These are phyloP conservation scores for Lepidurus apus DNA, from an alignment of 1,140 invertebrate species.

Conservation along the genomic window DNA sequence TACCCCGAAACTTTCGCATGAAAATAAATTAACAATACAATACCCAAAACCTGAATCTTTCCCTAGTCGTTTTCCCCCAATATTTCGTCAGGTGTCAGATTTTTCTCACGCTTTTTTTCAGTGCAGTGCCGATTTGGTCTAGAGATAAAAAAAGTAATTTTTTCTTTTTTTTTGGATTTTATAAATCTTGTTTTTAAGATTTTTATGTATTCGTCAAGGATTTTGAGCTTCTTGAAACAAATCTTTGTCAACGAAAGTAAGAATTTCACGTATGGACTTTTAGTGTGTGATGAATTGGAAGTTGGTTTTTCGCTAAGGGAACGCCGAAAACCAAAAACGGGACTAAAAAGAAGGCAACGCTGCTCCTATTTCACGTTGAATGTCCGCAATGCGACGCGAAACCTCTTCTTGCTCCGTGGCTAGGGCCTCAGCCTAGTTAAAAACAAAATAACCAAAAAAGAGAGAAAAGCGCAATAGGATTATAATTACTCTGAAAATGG, in stretches of 20 bases:
- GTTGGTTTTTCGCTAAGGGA: not conserved
- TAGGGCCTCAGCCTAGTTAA: not conserved
- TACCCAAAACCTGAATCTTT: not conserved
- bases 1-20: not conserved
- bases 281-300: not conserved
- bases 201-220: too few relatives aligned
- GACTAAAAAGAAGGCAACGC: not conserved
- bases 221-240: too few relatives aligned
- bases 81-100: slow-evolving; percentile 10
- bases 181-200: too few relatives aligned
- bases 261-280: not conserved
- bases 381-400: slow-evolving; percentile 16
- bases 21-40: slow-evolving; percentile 5
- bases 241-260: not conserved
- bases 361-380: slow-evolving; percentile 12
- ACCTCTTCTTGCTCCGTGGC: slow-evolving; percentile 6
- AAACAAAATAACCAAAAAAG: too few relatives aligned
- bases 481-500: not conserved
- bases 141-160: not conserved
- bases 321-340: not conserved
- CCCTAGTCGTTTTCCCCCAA: not conserved
- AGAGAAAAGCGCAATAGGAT: not conserved
- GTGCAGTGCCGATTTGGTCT: not conserved
- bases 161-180: too few relatives aligned
- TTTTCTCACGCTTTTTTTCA: not conserved